Base-by-base conservation (phyloP, 2,888 invertebrate genomes). In the Campoletis raptor region DNA sequence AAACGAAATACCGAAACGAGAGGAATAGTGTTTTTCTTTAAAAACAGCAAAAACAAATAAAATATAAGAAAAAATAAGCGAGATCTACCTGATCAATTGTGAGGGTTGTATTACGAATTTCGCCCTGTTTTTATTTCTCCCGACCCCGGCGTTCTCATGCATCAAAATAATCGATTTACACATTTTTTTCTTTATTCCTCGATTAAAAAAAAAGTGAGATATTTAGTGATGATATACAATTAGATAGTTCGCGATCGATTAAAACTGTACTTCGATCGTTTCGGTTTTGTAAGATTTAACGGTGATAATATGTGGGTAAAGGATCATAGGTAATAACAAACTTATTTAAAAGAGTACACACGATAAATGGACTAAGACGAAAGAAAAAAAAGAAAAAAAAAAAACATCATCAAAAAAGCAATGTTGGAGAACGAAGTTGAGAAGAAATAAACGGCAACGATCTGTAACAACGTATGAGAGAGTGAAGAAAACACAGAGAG, bases 241-340 rank as follows among this genome's bases (percentile, higher is more conserved):
- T 80, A 72, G 81, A 81, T 24, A 85, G 66, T 72, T 61, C 73
- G 10, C 76, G 74, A 70, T 54, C 61, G 70, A 73, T 52, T 66
- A 24, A 12, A 30, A 70, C 70, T 70, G 54, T 57, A 70, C 15
- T 42, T 83, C 79, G 85, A 78, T 83, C 84, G 64, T 81, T 70
- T 69, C 69, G 77, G 84, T 78, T 84, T 86, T 81, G 48, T 86
- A 86, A 84, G 73, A 81, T 81, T 86, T 81, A 81, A 86, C 84
- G 84, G 86, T 86, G 86, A 86, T 86, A 86, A 86, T 86, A 86
- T 42, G 84, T 86, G 84, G 84, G 81, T 84, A 84, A 86, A 74
- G 81, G 84, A 82, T 78, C 18, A 57, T 86, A 85, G 82, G 67
- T 82, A n/a, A 52, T 52, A 36, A 78, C 85, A 74, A 67, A 77